Evolutionary conservation across 2,113 vertebrate genomes (phyloP).

Genomic region (Rhegmatorhina hoffmannsi): DNA sequence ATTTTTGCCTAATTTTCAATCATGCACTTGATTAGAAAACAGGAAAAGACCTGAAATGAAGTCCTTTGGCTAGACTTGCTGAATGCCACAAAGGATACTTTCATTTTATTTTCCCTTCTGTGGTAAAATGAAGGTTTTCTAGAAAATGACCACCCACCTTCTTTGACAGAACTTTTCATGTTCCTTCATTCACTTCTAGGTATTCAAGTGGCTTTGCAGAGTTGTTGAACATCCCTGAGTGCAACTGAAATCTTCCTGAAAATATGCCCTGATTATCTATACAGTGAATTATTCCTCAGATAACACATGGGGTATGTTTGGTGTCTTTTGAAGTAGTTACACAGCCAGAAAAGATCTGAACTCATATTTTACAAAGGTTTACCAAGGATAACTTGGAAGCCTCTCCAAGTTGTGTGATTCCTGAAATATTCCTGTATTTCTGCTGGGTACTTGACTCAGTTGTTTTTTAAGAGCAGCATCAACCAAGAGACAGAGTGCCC

Average conservation of each 20-base stretch:
- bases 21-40: background rate
- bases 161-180: background rate
- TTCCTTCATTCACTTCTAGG: background rate
- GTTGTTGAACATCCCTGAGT: background rate
- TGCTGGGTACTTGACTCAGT: background rate
- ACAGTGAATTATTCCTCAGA: background rate
- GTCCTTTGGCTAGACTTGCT: background rate
- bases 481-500: background rate
- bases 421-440: background rate
- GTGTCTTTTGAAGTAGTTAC: background rate
- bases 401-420: background rate
- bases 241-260: background rate
- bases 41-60: background rate
- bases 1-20: background rate
- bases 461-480: background rate
- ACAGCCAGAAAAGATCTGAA: background rate
- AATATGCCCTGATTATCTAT: background rate
- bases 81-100: background rate
- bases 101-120: background rate
- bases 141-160: background rate
- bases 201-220: background rate
- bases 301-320: background rate
- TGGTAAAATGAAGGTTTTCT: background rate
- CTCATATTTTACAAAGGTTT: background rate
- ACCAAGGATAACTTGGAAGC: background rate